Percentiles rank a stretch among this genome's conserved stretches.
phyloP scores from a whole-genome alignment of 1,140 invertebrate species.

The Drosophila rhopaloa region DNA sequence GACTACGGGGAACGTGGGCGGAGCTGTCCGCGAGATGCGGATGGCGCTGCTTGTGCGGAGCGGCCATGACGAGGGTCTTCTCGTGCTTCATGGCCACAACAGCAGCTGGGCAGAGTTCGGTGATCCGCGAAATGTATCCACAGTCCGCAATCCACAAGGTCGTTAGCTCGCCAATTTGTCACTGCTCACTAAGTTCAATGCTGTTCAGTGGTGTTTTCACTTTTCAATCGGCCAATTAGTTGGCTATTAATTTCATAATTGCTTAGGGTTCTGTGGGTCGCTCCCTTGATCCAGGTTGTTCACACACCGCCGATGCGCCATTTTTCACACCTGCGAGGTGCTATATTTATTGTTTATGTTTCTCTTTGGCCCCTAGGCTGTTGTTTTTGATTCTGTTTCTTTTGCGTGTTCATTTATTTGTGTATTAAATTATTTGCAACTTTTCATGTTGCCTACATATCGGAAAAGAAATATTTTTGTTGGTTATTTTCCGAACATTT shows the following conservation, averaged over 20 bases:
- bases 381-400: conserved; percentile 24
- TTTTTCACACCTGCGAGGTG: conserved; percentile 44
- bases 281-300: conserved; percentile 72
- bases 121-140: conserved; percentile 36
- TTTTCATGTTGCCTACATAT: conserved; percentile 38
- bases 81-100: conserved; percentile 71
- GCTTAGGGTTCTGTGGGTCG: conserved; percentile 42
- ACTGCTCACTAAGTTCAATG: conserved; percentile 14
- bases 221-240: conserved; percentile 71
- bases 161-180: conserved; percentile 47
- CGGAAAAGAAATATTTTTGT: conserved; percentile 11
- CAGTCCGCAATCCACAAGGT: conserved; percentile 32
- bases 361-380: conserved; percentile 15
- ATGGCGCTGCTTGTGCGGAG: conserved; percentile 40
- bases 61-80: conserved; percentile 56
- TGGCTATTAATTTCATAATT: conserved; percentile 81
- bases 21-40: conserved; percentile 39
- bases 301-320: conserved; percentile 57
- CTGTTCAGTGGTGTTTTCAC: conserved; percentile 56
- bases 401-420: conserved; percentile 46
- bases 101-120: conserved; percentile 28
- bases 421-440: conserved; percentile 49
- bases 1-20: conserved; percentile 57
- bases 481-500: conserved; percentile 47
- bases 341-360: conserved; percentile 37